Evolutionary conservation across 2,888 invertebrate genomes (phyloP).

Genomic region (Deladenus siricidicola): DNA sequence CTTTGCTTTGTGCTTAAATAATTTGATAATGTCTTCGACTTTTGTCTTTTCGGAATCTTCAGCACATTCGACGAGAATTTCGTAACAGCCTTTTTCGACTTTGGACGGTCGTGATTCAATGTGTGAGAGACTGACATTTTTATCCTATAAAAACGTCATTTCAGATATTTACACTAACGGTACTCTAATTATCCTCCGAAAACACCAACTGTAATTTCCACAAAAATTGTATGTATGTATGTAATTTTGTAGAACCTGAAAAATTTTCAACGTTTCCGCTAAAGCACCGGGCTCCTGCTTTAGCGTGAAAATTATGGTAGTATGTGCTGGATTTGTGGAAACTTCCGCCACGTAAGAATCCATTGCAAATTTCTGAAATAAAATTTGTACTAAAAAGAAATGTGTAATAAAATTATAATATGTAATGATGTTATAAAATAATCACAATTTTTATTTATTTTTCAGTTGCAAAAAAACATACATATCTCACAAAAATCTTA

Average conservation of each 20-base stretch:
- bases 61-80: conserved; percentile 54
- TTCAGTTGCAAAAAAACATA: too few species aligned
- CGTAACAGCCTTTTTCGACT: conserved; percentile 55
- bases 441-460: too few species aligned
- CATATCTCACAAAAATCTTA: too few species aligned
- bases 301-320: conserved; percentile 76
- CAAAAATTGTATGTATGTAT: too few species aligned
- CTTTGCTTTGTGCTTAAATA: conserved; percentile 39
- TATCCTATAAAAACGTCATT: conserved; percentile 49
- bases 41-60: conserved; percentile 37
- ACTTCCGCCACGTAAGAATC: conserved; percentile 52
- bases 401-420: too few species aligned
- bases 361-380: conserved; percentile 49
- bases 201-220: too few species aligned
- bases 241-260: too few species aligned
- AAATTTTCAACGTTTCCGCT: conserved; percentile 77
- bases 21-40: conserved; percentile 40
- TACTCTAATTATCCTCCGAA: too few species aligned
- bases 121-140: conserved; percentile 57
- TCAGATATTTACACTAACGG: conserved; percentile 7
- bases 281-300: conserved; percentile 77
- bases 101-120: conserved; percentile 59
- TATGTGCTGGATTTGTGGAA: conserved; percentile 40
- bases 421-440: too few species aligned
- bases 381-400: too few species aligned